These are phyloP conservation scores for Saxidomus purpurata DNA, from an alignment of 1,140 invertebrate species.

Conservation along the genomic window DNA sequence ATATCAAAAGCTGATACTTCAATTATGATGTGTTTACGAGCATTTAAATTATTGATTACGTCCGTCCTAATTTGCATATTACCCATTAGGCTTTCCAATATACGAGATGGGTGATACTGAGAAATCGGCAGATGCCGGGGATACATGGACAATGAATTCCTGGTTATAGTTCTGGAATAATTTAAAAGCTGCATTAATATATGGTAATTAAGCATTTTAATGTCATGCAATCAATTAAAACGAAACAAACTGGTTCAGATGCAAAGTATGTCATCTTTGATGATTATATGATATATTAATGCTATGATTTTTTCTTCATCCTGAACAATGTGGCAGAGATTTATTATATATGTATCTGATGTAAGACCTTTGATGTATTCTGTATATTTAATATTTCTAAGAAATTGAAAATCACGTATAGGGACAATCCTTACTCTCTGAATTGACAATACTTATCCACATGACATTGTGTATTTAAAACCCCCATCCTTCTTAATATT, in stretches of 20 bases:
- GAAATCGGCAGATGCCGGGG: neutral
- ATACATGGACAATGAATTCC: neutral
- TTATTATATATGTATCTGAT: too few relatives aligned
- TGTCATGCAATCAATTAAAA: neutral
- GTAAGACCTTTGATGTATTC: too few relatives aligned
- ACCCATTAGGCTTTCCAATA: constrained; percentile 40
- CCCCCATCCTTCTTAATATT: too few relatives aligned
- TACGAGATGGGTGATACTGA: neutral
- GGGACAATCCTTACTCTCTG: too few relatives aligned
- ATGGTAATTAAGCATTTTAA: neutral
- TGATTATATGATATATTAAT: too few relatives aligned
- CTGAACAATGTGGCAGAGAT: too few relatives aligned
- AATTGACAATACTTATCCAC: too few relatives aligned
- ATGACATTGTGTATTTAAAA: too few relatives aligned
- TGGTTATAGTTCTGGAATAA: neutral
- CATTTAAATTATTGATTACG: constrained; percentile 35
- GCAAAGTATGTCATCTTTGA: too few relatives aligned
- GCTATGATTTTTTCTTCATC: too few relatives aligned
- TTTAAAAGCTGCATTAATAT: neutral
- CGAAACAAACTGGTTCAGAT: neutral
- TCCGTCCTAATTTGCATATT: constrained; percentile 41
- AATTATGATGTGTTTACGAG: constrained; percentile 13
- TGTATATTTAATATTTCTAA: too few relatives aligned
- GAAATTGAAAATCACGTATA: too few relatives aligned
- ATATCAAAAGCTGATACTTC: constrained; percentile 24